Base-by-base conservation (phyloP, 2,797 vertebrate species). In the Enteromius fasciolatus region DNA sequence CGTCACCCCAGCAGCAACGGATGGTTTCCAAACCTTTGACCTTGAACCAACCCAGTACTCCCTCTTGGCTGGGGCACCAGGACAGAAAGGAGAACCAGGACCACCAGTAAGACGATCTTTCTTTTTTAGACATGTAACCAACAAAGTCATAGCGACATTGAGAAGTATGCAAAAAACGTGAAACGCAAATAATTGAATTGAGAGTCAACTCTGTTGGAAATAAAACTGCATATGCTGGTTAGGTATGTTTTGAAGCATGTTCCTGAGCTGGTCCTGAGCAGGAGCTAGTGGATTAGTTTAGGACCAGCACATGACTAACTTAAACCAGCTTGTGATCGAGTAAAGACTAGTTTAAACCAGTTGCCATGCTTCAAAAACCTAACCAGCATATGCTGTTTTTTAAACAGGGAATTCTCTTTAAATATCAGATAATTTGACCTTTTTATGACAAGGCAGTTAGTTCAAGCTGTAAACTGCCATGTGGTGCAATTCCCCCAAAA, bases 41-140 rank as follows among this genome's bases (percentile, higher is more conserved):
- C 87, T 94, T n/a, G 96, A 94, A 80, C 94, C 96, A n/a, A 98
- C 96, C 5, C 92, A 92, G 0, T 96, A 96, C 90, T 95, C 96
- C 0, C 89, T 96, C 88, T 87, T 97, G 70, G 90, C 92, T 86
- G 96, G 95, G 90, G 91, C 93, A 91, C 94, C 95, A 8, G 97
- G 96, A 81, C 88, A 91, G 87, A 99, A 98, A 93, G 98, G 98
- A 91, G 96, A 98, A 88, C 95, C 93, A 80, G 98, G 98, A 91
- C 91, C 90, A 59, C 93, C 90, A 94, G 98, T 99, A 93, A 95
- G 96, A 92, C 68, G 82, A 84, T 20, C 50, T 75, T 57, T 75
- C 57, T 20, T 70, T 20, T 76, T 31, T 82, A 70, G 20, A 23
- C 5, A 7, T 68, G 2, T 44, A 68, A 15, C 11, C 39, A 41